Evolutionary conservation across 1,140 invertebrate species (phyloP), one percentile per base, ranked within the genome.

Genomic region (Ceratina calcarata): DNA sequence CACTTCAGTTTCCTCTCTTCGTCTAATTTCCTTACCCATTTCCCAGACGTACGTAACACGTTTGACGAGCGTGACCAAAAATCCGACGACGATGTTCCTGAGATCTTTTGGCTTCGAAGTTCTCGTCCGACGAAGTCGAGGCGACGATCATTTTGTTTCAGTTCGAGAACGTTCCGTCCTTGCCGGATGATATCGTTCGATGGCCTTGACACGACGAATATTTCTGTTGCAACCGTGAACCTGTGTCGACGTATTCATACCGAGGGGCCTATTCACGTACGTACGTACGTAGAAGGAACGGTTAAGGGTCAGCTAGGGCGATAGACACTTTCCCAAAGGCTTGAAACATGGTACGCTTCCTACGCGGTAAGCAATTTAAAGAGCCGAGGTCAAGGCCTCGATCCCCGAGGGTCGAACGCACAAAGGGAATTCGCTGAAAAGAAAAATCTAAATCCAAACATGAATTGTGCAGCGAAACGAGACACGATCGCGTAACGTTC

Each of bases 351-450:
- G n/a, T 24, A 74, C 74, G 58, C 78, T 61, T 37, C 15, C 49
- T 18, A 37, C 27, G 27, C 16, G 18, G 67, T 24, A 24, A 45
- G 18, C 24, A 74, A 27, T 74, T 51, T 67, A 45, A 18, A 66
- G 61, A 74, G 71, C 12, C 51, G 60, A 74, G 78, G 78, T 80
- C 71, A 73, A 80, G 71, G 70, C 2, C 71, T 51, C 27, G 22
- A 24, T 53, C 55, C 13, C 53, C 32, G 37, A 2, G 22, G 12
- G n/a, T 49, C 37, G 15, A 55, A 2, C 4, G 13, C 18, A 10
- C 4, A 32, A 57, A 18, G 53, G 16, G 4, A 32, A 16, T 64
- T 74, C 53, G 8, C 24, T 20, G 51, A 18, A 45, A 58, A n/a
- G 64, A 20, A 10, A 18, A 51, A 15, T 32, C 67, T 10, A 18